These are phyloP conservation scores for Artibeus lituratus DNA, from an alignment of 2,797 vertebrate genomes.

Conservation along the genomic window DNA sequence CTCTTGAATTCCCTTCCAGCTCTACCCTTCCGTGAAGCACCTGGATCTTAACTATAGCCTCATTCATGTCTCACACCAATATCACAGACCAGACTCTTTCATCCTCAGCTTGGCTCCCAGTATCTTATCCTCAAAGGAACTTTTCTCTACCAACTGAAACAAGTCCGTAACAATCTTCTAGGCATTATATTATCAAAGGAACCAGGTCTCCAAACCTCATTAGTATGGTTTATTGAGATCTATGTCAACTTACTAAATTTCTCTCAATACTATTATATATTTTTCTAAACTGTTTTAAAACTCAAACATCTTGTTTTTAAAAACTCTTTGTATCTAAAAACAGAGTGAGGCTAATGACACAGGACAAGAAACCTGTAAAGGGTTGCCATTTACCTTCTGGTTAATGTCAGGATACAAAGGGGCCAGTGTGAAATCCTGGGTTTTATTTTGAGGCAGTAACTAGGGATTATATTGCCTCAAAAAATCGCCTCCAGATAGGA, in stretches of 20 bases:
- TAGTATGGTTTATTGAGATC: not conserved
- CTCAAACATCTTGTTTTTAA: not conserved
- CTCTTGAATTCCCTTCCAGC: not conserved
- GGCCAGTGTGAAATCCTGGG: not conserved
- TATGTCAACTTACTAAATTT: not conserved
- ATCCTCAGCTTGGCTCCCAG: not conserved
- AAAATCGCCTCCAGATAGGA: not conserved
- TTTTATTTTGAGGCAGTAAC: not conserved
- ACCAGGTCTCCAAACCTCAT: not conserved
- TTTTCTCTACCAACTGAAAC: not conserved
- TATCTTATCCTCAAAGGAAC: not conserved
- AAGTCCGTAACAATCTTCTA: constrained; percentile 2
- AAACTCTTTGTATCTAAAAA: not conserved
- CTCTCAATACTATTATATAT: not conserved
- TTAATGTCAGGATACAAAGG: not conserved
- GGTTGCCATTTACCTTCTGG: not conserved
- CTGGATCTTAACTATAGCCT: not conserved
- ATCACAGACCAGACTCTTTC: not conserved
- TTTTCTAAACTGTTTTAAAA: not conserved
- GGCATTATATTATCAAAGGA: not conserved
- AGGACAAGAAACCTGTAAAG: not conserved
- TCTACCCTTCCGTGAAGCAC: not conserved
- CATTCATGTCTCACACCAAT: not conserved
- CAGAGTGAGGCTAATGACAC: not conserved
- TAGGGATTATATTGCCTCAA: not conserved